phyloP scores from a whole-genome alignment of 1,140 invertebrate species.

The Caenorhabditis tropicalis region DNA sequence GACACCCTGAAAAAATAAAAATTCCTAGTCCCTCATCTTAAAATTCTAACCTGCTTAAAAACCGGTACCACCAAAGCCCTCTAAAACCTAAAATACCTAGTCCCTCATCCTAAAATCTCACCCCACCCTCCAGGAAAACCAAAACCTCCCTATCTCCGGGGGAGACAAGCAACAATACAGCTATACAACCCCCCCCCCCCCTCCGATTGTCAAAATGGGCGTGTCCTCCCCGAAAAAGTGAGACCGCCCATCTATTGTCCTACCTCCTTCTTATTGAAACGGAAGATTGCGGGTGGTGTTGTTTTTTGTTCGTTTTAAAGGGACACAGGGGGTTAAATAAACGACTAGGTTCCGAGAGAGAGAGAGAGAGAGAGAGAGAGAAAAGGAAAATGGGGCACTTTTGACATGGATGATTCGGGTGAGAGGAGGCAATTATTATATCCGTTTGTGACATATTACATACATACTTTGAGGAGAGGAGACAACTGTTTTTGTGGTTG shows the following conservation, averaged over 20 bases:
- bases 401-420: background rate
- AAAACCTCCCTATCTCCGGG: no score
- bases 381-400: background rate
- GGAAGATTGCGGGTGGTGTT: background rate
- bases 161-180: no score
- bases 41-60: no score
- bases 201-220: background rate
- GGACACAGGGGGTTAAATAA: background rate
- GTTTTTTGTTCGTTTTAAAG: background rate
- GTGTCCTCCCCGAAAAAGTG: background rate
- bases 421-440: background rate
- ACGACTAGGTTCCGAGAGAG: background rate
- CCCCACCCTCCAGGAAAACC: no score
- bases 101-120: no score
- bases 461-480: background rate
- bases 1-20: no score
- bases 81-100: no score
- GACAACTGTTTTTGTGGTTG: no score
- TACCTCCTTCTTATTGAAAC: background rate
- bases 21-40: no score
- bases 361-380: background rate
- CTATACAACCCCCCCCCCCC: no score
- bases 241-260: background rate
- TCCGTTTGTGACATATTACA: background rate
- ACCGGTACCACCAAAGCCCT: no score